phyloP scores from a whole-genome alignment of 2,113 vertebrate species.

The Phoenicopterus ruber region DNA sequence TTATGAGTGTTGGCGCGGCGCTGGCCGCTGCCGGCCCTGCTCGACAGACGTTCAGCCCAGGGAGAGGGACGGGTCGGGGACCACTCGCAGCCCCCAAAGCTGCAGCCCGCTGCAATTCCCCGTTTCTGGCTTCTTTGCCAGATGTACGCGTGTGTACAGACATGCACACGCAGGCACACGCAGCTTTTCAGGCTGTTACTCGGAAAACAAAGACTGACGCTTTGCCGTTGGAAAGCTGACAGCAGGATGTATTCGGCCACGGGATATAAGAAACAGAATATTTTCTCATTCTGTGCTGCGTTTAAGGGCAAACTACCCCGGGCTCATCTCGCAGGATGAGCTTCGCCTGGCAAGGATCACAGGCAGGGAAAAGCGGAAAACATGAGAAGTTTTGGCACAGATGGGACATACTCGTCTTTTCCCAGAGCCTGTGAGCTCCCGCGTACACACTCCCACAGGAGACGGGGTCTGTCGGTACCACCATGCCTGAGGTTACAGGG shows the following conservation, averaged over 20 bases:
- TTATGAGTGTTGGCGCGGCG: accelerated
- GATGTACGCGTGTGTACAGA: not conserved
- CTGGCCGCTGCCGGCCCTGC: not conserved
- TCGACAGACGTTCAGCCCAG: not conserved
- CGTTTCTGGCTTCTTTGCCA: not conserved
- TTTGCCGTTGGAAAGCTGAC: not conserved
- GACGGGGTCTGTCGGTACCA: accelerated
- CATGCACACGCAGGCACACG: not conserved
- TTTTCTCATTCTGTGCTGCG: not conserved
- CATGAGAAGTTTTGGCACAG: not conserved
- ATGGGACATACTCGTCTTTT: accelerated
- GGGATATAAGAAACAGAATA: not conserved
- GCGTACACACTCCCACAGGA: accelerated
- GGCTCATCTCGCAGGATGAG: not conserved
- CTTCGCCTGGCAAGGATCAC: not conserved
- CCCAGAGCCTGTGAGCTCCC: not conserved
- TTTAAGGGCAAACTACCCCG: not conserved
- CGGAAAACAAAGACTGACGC: not conserved
- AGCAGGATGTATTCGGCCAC: not conserved
- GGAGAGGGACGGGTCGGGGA: not conserved
- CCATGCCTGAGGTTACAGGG: accelerated
- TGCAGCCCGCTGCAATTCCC: not conserved
- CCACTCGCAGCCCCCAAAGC: not conserved
- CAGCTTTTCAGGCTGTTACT: not conserved
- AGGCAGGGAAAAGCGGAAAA: not conserved